Percentiles rank a stretch among this genome's conserved stretches.
These are phyloP conservation scores for Papilio demoleus DNA, from an alignment of 2,888 invertebrate genomes.

Conservation along the genomic window DNA sequence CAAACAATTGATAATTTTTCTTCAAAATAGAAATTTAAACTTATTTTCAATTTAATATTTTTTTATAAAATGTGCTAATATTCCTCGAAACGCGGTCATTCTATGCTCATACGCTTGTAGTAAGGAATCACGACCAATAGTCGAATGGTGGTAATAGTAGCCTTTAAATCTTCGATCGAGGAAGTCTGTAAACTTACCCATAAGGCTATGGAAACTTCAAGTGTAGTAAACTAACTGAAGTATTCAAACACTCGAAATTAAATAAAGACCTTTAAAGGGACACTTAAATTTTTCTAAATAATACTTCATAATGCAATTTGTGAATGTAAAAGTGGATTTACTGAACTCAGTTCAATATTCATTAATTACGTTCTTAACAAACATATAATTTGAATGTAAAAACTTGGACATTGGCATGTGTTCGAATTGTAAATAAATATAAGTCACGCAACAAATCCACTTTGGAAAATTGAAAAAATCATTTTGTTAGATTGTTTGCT, in stretches of 20 bases:
- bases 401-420: conserved; percentile 9
- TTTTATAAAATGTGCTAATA: too few species aligned
- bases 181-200: too few species aligned
- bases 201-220: too few species aligned
- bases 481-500: conserved; percentile 21
- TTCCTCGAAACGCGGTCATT: too few species aligned
- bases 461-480: conserved; percentile 16
- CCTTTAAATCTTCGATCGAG: too few species aligned
- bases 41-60: too few species aligned
- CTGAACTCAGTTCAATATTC: conserved; percentile 13
- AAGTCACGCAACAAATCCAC: conserved; percentile 22
- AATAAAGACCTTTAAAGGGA: not conserved
- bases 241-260: not conserved
- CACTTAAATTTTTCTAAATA: conserved; percentile 4
- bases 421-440: conserved; percentile 11
- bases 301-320: conserved; percentile 6
- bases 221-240: not conserved
- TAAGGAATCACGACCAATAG: too few species aligned
- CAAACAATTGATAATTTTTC: too few species aligned
- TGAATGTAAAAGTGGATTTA: conserved; percentile 15
- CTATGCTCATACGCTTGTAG: too few species aligned
- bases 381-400: conserved; percentile 21
- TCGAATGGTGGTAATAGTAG: too few species aligned
- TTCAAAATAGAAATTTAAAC: too few species aligned
- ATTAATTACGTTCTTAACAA: conserved; percentile 14